phyloP scores from a whole-genome alignment of 1,140 invertebrate genomes.

The Bemisia tabaci region DNA sequence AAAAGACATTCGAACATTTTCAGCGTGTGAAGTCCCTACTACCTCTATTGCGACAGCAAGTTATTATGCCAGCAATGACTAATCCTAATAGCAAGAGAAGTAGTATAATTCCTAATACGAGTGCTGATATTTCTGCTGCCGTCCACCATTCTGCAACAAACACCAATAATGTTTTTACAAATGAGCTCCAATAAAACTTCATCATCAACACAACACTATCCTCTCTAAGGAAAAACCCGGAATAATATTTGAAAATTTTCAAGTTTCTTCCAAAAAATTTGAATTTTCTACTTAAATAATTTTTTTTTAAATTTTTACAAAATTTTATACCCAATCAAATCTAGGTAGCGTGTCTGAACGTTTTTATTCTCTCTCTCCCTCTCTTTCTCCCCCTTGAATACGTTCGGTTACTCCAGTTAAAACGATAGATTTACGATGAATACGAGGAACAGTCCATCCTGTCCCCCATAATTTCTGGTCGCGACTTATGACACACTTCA shows the following conservation, averaged over 20 bases:
- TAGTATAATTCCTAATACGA: slow-evolving; percentile 18
- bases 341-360: too few relatives aligned
- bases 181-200: not conserved
- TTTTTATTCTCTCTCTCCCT: too few relatives aligned
- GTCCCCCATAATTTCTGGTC: too few relatives aligned
- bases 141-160: slow-evolving; percentile 20
- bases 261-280: not conserved
- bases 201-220: not conserved
- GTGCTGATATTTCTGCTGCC: slow-evolving; percentile 17
- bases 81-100: slow-evolving; percentile 15
- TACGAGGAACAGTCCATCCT: too few relatives aligned
- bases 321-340: not conserved
- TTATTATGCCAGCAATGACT: slow-evolving; percentile 12
- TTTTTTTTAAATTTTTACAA: not conserved
- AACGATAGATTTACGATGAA: too few relatives aligned
- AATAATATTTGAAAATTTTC: too few relatives aligned
- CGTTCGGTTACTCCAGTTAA: too few relatives aligned
- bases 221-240: too few relatives aligned
- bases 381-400: too few relatives aligned
- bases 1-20: not conserved
- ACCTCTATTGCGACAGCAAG: slow-evolving; percentile 17
- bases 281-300: not conserved
- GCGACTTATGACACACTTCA: too few relatives aligned
- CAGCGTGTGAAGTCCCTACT: slow-evolving; percentile 13
- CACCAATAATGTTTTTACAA: slow-evolving; percentile 3